Conservation (phyloP, 2,888 invertebrate species). For the Agonum fuliginosum region DNA sequence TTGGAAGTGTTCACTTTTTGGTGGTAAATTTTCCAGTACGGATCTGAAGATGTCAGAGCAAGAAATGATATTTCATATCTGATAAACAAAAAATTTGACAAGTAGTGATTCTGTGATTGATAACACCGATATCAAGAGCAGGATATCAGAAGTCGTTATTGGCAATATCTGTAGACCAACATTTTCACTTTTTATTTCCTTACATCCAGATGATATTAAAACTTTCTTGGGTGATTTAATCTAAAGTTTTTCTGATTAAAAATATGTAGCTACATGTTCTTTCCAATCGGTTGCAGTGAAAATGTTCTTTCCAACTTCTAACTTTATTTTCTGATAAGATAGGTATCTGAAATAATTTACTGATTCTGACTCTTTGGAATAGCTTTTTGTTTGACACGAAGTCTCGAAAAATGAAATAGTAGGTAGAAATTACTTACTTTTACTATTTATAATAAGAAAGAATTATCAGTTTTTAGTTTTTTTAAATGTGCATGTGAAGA, state of each 20-base stretch:
- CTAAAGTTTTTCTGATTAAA: background rate
- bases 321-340: no score
- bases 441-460: no score
- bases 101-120: constrained; percentile 27
- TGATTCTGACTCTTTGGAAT: no score
- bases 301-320: no score
- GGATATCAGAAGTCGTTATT: background rate
- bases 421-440: no score
- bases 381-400: no score
- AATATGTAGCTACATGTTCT: no score
- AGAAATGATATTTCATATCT: constrained; percentile 11
- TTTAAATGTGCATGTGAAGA: no score
- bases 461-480: no score
- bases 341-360: no score
- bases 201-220: background rate
- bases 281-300: no score
- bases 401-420: no score
- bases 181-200: background rate
- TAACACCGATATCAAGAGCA: constrained; percentile 5
- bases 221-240: background rate
- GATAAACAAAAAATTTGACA: constrained; percentile 30
- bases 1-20: background rate
- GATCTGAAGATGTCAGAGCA: background rate
- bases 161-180: background rate
- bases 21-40: background rate